Conservation (phyloP, 2,888 invertebrate genomes). For the Diaphora mendica region DNA sequence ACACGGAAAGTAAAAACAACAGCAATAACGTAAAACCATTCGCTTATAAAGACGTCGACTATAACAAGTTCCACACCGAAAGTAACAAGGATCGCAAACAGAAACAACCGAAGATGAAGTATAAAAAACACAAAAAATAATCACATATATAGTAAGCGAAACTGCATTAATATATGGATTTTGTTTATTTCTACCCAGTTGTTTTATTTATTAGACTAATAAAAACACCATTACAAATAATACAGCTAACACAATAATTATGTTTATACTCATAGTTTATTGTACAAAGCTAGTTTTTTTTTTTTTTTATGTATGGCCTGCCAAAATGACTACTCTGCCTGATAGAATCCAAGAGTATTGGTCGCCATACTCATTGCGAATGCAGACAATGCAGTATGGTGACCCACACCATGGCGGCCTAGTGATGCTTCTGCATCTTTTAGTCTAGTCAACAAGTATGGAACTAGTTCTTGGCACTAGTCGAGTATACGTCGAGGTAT, state of each 20-base stretch:
- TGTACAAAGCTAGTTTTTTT: slow-evolving; percentile 36
- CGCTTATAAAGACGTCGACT: slow-evolving; percentile 68
- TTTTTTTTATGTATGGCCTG: too few relatives aligned
- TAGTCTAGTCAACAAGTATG: too few relatives aligned
- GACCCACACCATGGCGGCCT: too few relatives aligned
- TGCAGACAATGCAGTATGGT: too few relatives aligned
- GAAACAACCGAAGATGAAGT: slow-evolving; percentile 67
- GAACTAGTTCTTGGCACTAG: slow-evolving; percentile 51
- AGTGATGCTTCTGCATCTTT: too few relatives aligned
- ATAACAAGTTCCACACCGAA: slow-evolving; percentile 69
- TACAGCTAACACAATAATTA: slow-evolving; percentile 11
- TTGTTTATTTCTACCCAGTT: slow-evolving; percentile 47
- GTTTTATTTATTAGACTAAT: slow-evolving; percentile 40
- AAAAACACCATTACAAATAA: slow-evolving; percentile 12
- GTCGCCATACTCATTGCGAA: too few relatives aligned
- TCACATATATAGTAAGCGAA: slow-evolving; percentile 60
- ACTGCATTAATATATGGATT: slow-evolving; percentile 55
- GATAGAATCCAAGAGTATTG: too few relatives aligned
- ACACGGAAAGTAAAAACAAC: slow-evolving; percentile 40
- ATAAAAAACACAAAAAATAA: slow-evolving; percentile 66
- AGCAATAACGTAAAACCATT: slow-evolving; percentile 53
- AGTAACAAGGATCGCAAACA: slow-evolving; percentile 62
- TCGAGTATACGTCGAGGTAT: slow-evolving; percentile 33
- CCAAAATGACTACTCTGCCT: too few relatives aligned
- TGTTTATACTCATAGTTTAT: slow-evolving; percentile 1